A percentile compares a stretch with the other conserved stretches of the same genome.
Evolutionary conservation across 2,113 vertebrate genomes (phyloP).

Genomic region (Oryzias woworae): DNA sequence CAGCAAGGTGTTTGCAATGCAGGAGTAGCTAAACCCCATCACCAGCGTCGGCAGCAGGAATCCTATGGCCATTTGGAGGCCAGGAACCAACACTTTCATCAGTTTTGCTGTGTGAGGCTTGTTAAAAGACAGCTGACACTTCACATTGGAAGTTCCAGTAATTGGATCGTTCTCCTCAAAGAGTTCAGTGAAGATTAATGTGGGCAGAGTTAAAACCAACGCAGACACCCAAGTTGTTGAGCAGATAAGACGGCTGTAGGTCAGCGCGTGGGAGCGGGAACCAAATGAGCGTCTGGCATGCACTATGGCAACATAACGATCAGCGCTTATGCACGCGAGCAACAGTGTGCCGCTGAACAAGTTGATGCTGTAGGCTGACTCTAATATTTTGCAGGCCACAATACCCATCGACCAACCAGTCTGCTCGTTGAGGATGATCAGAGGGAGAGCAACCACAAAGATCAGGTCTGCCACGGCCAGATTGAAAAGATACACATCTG

Average conservation of each 20-base stretch:
- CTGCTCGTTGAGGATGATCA: constrained; percentile 80
- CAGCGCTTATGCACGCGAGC: constrained; percentile 86
- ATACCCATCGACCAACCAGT: constrained; percentile 80
- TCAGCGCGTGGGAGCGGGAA: constrained; percentile 64
- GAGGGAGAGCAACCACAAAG: constrained; percentile 86
- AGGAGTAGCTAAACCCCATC: constrained; percentile 86
- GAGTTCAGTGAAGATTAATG: constrained; percentile 76
- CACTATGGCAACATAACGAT: constrained; percentile 91
- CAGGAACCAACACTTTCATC: constrained; percentile 82
- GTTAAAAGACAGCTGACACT: constrained; percentile 76
- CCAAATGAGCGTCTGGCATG: constrained; percentile 84
- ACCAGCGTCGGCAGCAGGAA: constrained; percentile 86
- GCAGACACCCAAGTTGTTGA: constrained; percentile 79
- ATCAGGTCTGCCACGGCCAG: constrained; percentile 88
- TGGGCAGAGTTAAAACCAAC: constrained; percentile 75
- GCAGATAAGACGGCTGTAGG: constrained; percentile 80
- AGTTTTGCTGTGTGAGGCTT: constrained; percentile 31
- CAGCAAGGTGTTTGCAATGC: constrained; percentile 80
- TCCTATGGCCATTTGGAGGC: constrained; percentile 81
- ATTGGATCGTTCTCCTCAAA: background rate
- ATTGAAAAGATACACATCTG: constrained; percentile 88
- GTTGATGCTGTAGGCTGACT: constrained; percentile 86
- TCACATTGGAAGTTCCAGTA: background rate
- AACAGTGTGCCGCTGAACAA: constrained; percentile 92
- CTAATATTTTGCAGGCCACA: constrained; percentile 79